Percentiles rank a stretch among this genome's conserved stretches.
Evolutionary conservation across 2,113 vertebrate species (phyloP).

Genomic region (Taxidea taxus): DNA sequence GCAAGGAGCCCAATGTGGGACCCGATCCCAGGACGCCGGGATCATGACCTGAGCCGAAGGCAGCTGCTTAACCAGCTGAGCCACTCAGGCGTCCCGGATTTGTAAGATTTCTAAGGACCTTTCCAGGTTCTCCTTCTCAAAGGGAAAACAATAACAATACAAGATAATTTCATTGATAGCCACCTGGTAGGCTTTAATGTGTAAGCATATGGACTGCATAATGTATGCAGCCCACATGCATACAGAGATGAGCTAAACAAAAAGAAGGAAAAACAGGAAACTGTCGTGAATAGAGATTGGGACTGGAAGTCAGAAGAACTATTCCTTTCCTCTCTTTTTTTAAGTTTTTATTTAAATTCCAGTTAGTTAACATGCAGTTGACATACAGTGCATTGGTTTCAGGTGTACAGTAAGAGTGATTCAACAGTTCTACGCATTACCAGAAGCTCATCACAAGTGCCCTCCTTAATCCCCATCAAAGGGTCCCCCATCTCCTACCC

Average conservation of each 20-base stretch:
- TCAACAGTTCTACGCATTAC: background rate
- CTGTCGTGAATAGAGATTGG: background rate
- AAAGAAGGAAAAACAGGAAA: background rate
- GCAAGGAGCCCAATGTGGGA: too few relatives aligned
- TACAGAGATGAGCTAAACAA: background rate
- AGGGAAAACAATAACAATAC: background rate
- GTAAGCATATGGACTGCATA: background rate
- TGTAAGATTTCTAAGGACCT: background rate
- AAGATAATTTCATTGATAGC: background rate
- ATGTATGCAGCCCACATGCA: accelerated
- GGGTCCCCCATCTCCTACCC: background rate
- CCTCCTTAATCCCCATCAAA: background rate
- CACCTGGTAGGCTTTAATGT: background rate
- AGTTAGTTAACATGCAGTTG: background rate
- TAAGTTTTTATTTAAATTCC: background rate
- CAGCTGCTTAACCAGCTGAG: too few relatives aligned
- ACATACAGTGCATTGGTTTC: background rate
- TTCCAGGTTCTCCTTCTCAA: background rate
- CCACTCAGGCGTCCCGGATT: too few relatives aligned
- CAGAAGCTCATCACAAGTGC: background rate
- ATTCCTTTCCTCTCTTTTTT: background rate
- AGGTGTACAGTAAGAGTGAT: background rate
- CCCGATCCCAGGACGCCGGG: too few relatives aligned
- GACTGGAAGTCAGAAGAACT: background rate
- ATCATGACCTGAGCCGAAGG: too few relatives aligned